Base-by-base conservation (phyloP, 2,113 vertebrate species). In the Mandrillus leucophaeus region DNA sequence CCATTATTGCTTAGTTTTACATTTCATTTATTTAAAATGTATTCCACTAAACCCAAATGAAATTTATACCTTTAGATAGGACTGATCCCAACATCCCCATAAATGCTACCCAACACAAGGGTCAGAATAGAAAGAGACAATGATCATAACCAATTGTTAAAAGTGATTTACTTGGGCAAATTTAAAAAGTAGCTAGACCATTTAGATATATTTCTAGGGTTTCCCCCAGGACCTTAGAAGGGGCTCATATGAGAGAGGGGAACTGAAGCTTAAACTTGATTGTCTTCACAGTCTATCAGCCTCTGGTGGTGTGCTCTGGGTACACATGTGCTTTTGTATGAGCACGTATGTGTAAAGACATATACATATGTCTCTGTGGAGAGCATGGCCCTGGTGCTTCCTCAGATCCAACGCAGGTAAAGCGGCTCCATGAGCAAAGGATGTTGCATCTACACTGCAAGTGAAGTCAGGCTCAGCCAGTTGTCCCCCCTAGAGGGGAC, bases 131-230 rank as follows among this genome's bases (percentile, higher is more conserved):
- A 95, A 79, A 80, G 48, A 94, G 10, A 30, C 23, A 64, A 59
- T 43, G 50, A 45, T 57, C 88, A 90, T 75, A 86, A 79, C 30
- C 22, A 61, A 27, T 89, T 70, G 6, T 25, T 73, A 85, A 93
- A 76, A 45, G 72, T 85, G 88, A 92, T 93, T 93, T 88, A 68
- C 30, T 55, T 72, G 81, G 80, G 68, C 35, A 97, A 89, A 92
- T 48, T 81, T 64, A 40, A 55, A n/a, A 32, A 50, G 30, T n/a
- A 17, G 38, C 18, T 25, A 82, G 61, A 25, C 2, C 22, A 66
- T 10, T 1, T 88, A 32, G 38, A 45, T 0, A 1, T 68, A 45
- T 43, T 68, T 90, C 68, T 86, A 38, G 61, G 79, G 43, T 43
- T 92, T 78, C 55, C 30, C 38, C 25, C 48, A 55, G 75, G 27